A percentile compares a stretch with the other conserved stretches of the same genome.
Conservation (phyloP, 2,888 invertebrate genomes). For the Nemurella pictetii region DNA sequence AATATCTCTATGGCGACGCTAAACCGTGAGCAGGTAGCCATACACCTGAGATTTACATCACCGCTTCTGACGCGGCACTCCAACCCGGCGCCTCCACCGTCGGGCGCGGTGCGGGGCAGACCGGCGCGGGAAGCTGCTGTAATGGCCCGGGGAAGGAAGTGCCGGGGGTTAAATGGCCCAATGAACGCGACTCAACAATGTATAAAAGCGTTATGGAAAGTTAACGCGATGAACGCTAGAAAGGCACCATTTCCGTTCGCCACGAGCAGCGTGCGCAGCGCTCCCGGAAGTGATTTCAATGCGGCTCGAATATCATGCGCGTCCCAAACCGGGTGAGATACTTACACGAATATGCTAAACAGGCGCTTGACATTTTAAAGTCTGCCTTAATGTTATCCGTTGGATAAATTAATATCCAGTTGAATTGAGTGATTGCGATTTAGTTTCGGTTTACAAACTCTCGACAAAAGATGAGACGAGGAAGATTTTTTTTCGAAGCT, state of each 20-base stretch:
- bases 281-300: neutral
- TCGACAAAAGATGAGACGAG: neutral
- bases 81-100: neutral
- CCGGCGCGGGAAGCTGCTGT: neutral
- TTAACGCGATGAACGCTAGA: constrained; percentile 21
- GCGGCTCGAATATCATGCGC: neutral
- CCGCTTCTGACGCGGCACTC: too few species aligned
- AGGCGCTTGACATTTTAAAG: neutral
- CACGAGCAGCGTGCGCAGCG: neutral
- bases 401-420: neutral
- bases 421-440: neutral
- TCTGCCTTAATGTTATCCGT: neutral
- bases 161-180: constrained; percentile 8
- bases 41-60: too few species aligned
- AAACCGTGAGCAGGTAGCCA: neutral
- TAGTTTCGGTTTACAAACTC: neutral
- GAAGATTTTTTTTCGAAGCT: neutral
- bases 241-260: neutral
- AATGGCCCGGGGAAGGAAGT: neutral
- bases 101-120: neutral
- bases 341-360: neutral
- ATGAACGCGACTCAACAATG: constrained; percentile 14
- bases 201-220: constrained; percentile 18
- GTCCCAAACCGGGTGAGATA: neutral
- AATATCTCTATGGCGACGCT: neutral